Percentiles rank a stretch among this genome's conserved stretches.
Evolutionary conservation across 2,797 vertebrate species (phyloP).

Genomic region (Sparus aurata): DNA sequence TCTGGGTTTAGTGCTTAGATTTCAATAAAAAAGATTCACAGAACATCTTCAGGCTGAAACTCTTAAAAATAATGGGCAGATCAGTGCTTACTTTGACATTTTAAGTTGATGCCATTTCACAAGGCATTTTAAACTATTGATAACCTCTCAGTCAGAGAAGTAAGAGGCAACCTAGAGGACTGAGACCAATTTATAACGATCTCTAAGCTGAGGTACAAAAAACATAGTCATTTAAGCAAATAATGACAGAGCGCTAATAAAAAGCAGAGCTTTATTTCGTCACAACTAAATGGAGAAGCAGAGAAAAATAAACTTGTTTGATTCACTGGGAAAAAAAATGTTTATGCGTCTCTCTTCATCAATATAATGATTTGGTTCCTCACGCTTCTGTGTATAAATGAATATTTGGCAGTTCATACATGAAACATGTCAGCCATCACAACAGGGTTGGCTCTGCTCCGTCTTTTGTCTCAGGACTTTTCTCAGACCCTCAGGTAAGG

Average conservation of each 20-base stretch:
- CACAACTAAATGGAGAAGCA: background rate
- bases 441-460: background rate
- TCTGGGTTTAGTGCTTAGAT: background rate
- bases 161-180: background rate
- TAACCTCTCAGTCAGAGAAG: background rate
- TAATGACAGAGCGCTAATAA: background rate
- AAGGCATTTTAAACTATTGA: background rate
- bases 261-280: background rate
- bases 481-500: background rate
- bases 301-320: background rate
- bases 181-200: too few species aligned
- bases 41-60: background rate
- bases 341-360: background rate
- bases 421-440: background rate
- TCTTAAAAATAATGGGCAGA: background rate
- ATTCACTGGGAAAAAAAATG: background rate
- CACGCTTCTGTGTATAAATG: background rate
- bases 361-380: background rate
- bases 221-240: background rate
- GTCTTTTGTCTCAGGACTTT: background rate
- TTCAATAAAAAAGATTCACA: background rate
- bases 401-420: background rate
- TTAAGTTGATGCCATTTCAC: background rate
- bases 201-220: background rate
- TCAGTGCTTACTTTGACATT: background rate